Evolutionary conservation across 1,140 invertebrate species (phyloP), one percentile per base, ranked within the genome.

Genomic region (Tetranychus urticae): DNA sequence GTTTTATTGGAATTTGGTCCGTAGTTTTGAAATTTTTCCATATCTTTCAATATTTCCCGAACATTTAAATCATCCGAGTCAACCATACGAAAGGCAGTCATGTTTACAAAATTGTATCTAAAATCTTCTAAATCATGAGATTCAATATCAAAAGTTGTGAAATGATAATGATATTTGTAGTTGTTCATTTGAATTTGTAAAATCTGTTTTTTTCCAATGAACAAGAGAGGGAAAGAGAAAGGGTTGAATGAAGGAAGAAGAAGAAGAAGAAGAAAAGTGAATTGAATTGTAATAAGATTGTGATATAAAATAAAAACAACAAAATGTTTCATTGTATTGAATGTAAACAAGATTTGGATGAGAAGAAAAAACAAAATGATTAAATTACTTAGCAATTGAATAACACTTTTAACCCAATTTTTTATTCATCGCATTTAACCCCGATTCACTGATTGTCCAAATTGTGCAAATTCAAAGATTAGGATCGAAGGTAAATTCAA

Each of bases 131-230:
- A 72, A 72, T 91, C 86, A 68, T 89, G 89, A 13, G 85, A 81
- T 72, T 89, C 86, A 68, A 89, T 80, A 72, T 91, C 88, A 72
- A 90, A 88, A 31, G 84, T 88, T 33, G 87, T 89, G 68, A 91
- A 91, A 73, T 90, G 82, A 70, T 90, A 92, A 72, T 92, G 87
- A 70, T 90, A 90, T 70, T 84, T 78, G 70, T 88, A 86, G 71
- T 89, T 87, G 70, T 90, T 91, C 88, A 91, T 90, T 71, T 90
- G 86, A 14, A 89, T 72, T 70, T 90, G 86, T 45, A 90, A 73
- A 68, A 90, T 87, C 86, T 90, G 78, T n/a, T 35, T 10, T 10
- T 57, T n/a, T 60, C 13, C 13, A 14, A 23, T 23, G 23, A 23
- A 23, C 23, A 23, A 23, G 23, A 23, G 0, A 23, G 23, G n/a